Evolutionary conservation across 1,140 invertebrate species (phyloP).

Genomic region (Caenorhabditis briggsae): DNA sequence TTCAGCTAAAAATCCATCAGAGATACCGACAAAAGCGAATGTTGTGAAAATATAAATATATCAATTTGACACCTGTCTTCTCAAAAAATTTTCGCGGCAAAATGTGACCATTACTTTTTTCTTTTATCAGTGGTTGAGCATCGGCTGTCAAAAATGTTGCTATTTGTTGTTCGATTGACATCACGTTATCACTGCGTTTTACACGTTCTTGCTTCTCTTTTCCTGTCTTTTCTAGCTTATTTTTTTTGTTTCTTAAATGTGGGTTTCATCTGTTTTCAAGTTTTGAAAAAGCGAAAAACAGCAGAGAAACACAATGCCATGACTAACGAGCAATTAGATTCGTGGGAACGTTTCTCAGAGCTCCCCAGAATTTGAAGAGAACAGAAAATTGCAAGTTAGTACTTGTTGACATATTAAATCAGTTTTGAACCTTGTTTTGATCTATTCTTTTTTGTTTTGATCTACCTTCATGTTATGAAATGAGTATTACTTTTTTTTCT

Average conservation of each 20-base stretch:
- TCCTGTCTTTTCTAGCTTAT: too few species aligned
- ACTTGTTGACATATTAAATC: too few species aligned
- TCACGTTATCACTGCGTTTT: neutral
- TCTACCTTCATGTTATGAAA: neutral
- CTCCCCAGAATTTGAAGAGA: neutral
- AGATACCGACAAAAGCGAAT: too few species aligned
- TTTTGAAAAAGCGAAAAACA: neutral
- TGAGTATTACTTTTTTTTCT: too few species aligned
- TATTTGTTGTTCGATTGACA: slow-evolving; percentile 4
- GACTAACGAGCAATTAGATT: slow-evolving; percentile 38
- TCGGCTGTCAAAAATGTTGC: slow-evolving; percentile 5
- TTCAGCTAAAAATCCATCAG: too few species aligned
- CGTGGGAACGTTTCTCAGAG: neutral
- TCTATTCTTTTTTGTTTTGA: neutral
- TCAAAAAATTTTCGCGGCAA: too few species aligned
- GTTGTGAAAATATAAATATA: too few species aligned
- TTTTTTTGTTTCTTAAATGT: neutral
- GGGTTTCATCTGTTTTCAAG: neutral
- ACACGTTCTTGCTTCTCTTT: neutral
- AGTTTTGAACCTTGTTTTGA: neutral
- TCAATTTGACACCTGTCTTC: too few species aligned
- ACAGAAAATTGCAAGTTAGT: too few species aligned
- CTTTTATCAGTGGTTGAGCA: neutral
- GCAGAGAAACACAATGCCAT: neutral
- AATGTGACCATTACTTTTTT: too few species aligned